A percentile compares a stretch with the other conserved stretches of the same genome.
These are phyloP conservation scores for Amiota mariae DNA, from an alignment of 2,888 invertebrate species.

Conservation along the genomic window DNA sequence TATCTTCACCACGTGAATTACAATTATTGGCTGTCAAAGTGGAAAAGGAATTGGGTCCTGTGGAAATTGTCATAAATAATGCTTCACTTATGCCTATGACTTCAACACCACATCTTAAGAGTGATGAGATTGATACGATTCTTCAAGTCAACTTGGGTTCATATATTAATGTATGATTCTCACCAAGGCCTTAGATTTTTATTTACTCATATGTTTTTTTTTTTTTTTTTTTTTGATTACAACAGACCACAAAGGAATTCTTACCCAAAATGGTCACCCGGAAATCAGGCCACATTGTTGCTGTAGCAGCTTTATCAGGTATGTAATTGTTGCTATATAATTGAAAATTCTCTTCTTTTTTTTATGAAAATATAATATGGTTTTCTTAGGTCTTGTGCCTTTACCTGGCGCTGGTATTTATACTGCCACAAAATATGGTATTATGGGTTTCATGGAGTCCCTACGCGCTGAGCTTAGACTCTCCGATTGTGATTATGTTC, in stretches of 20 bases:
- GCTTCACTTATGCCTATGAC: conserved; percentile 73
- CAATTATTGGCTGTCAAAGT: conserved; percentile 69
- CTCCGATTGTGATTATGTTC: conserved; percentile 70
- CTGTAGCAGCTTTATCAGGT: conserved; percentile 73
- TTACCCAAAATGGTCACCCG: conserved; percentile 73
- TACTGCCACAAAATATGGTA: conserved; percentile 74
- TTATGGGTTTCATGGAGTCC: conserved; percentile 73
- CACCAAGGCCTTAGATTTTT: not conserved
- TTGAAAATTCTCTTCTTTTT: too few species aligned
- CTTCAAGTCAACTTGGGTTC: conserved; percentile 74
- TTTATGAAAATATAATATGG: too few species aligned
- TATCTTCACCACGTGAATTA: conserved; percentile 70
- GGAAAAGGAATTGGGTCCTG: conserved; percentile 71
- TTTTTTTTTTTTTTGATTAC: conserved; percentile 24
- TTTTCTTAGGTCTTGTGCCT: conserved; percentile 62
- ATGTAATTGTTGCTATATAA: conserved; percentile 25
- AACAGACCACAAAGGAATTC: conserved; percentile 74
- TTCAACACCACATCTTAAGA: conserved; percentile 69
- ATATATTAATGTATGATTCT: conserved; percentile 71
- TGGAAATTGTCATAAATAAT: conserved; percentile 75
- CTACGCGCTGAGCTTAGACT: conserved; percentile 71
- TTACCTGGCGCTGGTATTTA: conserved; percentile 72
- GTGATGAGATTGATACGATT: conserved; percentile 72
- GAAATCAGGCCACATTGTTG: conserved; percentile 74
- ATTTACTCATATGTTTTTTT: not conserved